These are phyloP conservation scores for Petrocephalus zakoni DNA, from an alignment of 2,113 vertebrate genomes.

Conservation along the genomic window DNA sequence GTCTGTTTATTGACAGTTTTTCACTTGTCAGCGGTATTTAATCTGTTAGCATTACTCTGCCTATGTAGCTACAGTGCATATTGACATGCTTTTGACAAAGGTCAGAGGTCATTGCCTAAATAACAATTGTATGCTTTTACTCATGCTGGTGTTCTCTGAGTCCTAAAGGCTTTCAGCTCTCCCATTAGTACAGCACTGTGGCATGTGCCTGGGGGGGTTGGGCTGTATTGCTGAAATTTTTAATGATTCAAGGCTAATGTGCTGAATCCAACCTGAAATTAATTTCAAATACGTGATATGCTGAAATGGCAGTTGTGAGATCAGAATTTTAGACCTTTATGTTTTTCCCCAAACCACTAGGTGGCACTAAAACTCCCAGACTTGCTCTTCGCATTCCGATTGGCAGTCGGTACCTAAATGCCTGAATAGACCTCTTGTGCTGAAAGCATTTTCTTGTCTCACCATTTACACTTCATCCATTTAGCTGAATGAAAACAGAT, in stretches of 20 bases:
- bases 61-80: not conserved
- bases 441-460: not conserved
- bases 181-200: not conserved
- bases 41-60: not conserved
- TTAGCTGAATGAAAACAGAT: not conserved
- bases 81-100: not conserved
- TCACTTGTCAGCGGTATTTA: not conserved
- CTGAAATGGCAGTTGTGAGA: not conserved
- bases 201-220: not conserved
- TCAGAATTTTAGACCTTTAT: not conserved
- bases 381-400: not conserved
- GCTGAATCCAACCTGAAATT: not conserved
- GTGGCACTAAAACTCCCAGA: not conserved
- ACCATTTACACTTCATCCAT: not conserved
- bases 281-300: not conserved
- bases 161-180: not conserved
- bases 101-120: not conserved
- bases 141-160: not conserved
- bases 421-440: not conserved
- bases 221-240: not conserved
- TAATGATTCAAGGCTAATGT: not conserved
- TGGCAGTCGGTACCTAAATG: not conserved
- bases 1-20: not conserved
- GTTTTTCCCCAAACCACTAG: not conserved
- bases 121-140: not conserved